Evolutionary conservation across 2,797 vertebrate genomes (phyloP), one percentile per base, ranked within the genome.

Genomic region (Clarias platycephalus): DNA sequence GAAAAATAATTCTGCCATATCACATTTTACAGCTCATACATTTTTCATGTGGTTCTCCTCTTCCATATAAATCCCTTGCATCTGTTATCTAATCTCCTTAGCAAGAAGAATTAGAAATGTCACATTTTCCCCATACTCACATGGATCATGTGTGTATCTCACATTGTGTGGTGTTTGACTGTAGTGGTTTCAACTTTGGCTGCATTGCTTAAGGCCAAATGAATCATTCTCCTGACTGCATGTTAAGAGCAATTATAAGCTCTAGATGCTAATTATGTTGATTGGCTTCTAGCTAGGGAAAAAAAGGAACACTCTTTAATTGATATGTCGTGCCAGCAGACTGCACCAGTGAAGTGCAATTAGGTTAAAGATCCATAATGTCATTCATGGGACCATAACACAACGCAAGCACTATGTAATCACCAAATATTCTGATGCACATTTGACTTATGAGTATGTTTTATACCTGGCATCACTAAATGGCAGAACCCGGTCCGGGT

Each of bases 251-350:
- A 78, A 55, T 83, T 64, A 77, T 71, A 76, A 55, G 16, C 74
- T 15, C 63, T 44, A 63, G 80, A 83, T 83, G 81, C 81, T 83
- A 83, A 86, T 78, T 82, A 83, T 22, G 67, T 49, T 60, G 49
- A 83, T 55, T 71, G 60, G 80, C 55, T 57, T 70, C 4, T 60
- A 63, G 74, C 72, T 40, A 58, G 28, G 28, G 4, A 12, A 82
- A 78, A 76, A 62, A 74, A 82, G 22, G 18, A 60, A 12, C 22
- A 55, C 26, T 82, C 49, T 9, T 77, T 77, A 82, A 82, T 70
- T 60, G 57, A 62, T 82, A 28, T 28, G 2, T 37, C 1, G 78
- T 26, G 57, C 53, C 31, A 31, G 55, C 8, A 37, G 40, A 63
- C 9, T 53, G 64, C 18, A 55, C 18, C 62, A 70, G 62, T 66